phyloP scores from a whole-genome alignment of 1,140 invertebrate species.

The Drosophila varians region DNA sequence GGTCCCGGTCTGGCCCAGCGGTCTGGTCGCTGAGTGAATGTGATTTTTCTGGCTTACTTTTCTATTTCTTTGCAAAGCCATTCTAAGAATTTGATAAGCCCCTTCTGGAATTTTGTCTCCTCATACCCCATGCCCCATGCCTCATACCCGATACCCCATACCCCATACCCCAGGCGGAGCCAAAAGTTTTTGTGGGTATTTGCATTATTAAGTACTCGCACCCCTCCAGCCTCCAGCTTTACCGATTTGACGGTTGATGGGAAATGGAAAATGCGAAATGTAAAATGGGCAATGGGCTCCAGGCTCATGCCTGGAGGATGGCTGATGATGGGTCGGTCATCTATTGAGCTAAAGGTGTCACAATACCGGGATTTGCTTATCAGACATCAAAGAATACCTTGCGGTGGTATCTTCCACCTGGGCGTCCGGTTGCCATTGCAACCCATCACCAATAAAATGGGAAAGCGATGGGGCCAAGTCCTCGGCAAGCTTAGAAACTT shows the following conservation, averaged over 20 bases:
- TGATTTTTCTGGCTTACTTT: conserved; percentile 68
- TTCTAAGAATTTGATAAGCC: conserved; percentile 71
- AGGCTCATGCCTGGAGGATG: too few species aligned
- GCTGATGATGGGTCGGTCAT: conserved; percentile 18
- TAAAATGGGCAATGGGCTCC: conserved; percentile 1
- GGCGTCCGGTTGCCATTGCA: conserved; percentile 32
- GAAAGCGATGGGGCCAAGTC: background rate
- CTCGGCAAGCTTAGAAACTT: background rate
- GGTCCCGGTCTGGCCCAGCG: too few species aligned
- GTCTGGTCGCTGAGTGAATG: conserved; percentile 12
- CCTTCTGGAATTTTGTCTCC: conserved; percentile 45
- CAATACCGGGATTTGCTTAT: conserved; percentile 43
- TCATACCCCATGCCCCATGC: background rate
- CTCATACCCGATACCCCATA: background rate
- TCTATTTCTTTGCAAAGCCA: conserved; percentile 69
- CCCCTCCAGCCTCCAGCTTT: conserved; percentile 2
- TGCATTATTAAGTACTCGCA: conserved; percentile 50
- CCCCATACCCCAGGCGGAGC: background rate
- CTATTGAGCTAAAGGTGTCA: conserved; percentile 45
- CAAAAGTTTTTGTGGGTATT: conserved; percentile 65
- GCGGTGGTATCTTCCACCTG: conserved; percentile 18
- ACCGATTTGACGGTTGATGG: conserved; percentile 8
- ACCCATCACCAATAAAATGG: conserved; percentile 10
- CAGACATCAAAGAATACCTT: conserved; percentile 51
- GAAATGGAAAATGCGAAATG: too few species aligned